These are phyloP conservation scores for Crossaster papposus DNA, from an alignment of 53 echinoderm and acorn worm species.

Conservation along the genomic window DNA sequence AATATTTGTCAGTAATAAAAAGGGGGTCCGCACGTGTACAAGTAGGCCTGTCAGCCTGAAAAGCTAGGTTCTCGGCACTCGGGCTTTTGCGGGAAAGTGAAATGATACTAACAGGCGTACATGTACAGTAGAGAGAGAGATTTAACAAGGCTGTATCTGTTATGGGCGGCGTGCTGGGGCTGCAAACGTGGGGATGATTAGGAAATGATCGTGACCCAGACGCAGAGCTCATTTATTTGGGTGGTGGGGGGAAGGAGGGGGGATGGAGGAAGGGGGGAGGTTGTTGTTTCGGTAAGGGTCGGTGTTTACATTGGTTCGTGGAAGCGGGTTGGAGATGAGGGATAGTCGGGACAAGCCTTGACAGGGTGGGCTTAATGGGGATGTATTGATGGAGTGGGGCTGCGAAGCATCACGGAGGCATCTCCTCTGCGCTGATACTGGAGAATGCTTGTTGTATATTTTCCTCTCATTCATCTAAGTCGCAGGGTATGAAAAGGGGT, in stretches of 20 bases:
- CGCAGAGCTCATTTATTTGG: not conserved
- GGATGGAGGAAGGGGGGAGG: not conserved
- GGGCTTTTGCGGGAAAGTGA: slow-evolving; percentile 16
- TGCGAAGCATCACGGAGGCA: not conserved
- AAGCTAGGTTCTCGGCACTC: not conserved
- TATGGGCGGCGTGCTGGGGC: slow-evolving; percentile 5
- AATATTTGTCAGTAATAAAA: slow-evolving; percentile 43
- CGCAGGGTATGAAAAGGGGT: not conserved
- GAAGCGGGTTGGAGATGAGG: not conserved
- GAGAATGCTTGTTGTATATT: slow-evolving; percentile 10
- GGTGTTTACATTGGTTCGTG: slow-evolving; percentile 8
- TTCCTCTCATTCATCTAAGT: not conserved
- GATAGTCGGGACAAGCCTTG: not conserved
- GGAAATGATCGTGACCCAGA: slow-evolving; percentile 7
- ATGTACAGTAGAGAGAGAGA: not conserved
- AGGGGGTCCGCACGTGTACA: slow-evolving; percentile 21
- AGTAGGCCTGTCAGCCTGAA: not conserved
- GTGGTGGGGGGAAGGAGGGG: not conserved
- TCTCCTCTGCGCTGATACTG: not conserved
- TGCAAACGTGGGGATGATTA: slow-evolving; percentile 11
- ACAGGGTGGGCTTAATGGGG: slow-evolving; percentile 39
- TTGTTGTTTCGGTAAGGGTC: not conserved
- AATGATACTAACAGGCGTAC: slow-evolving; percentile 24
- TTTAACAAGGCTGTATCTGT: slow-evolving; percentile 17
- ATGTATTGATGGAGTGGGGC: slow-evolving; percentile 49